Base-by-base conservation (phyloP, 2,797 vertebrate species). In the Poeciliopsis presidionis region DNA sequence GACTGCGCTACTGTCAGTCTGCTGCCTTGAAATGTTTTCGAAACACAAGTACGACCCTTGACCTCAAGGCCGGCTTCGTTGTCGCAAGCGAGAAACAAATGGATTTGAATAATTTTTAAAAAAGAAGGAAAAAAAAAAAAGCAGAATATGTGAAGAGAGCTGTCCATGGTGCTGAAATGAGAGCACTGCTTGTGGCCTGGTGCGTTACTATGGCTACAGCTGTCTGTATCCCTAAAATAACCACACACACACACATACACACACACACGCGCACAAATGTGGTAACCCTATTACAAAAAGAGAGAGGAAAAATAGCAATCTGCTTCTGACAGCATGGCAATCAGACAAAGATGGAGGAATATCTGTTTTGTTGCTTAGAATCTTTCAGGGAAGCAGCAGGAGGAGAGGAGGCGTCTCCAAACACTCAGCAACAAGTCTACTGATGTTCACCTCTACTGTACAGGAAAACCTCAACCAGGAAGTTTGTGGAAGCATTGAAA, bases 121-220 rank as follows among this genome's bases (percentile, higher is more conserved):
- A 57, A n/a, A 12, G 4, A 3, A 7, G 43, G 3, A 45, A 45
- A 13, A 13, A 45, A 43, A 8, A 43, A 70, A 9, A 65, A 73
- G 72, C n/a, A n/a, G 78, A 78, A 76, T 5, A 76, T 22, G 73
- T 75, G 57, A 74, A 75, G 72, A 51, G 88, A 88, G 84, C 81
- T 87, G 88, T 91, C 89, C 85, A 0, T 80, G 83, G 87, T 86
- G 3, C 88, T 90, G 88, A 91, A 93, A 91, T 84, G 79, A 90
- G 89, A 93, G 86, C 87, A 47, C 81, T 80, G 90, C 85, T 86
- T 83, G 79, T 86, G 91, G 86, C 87, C 88, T 81, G 78, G 75
- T 91, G 89, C 75, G 93, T 94, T 94, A 89, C 93, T 93, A 95
- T 94, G 92, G 90, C 89, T 92, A 95, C 92, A 90, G 91, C 85